Percentiles rank a stretch among this genome's conserved stretches.
phyloP scores from a whole-genome alignment of 2,113 vertebrate genomes.

The Cyanistes caeruleus region DNA sequence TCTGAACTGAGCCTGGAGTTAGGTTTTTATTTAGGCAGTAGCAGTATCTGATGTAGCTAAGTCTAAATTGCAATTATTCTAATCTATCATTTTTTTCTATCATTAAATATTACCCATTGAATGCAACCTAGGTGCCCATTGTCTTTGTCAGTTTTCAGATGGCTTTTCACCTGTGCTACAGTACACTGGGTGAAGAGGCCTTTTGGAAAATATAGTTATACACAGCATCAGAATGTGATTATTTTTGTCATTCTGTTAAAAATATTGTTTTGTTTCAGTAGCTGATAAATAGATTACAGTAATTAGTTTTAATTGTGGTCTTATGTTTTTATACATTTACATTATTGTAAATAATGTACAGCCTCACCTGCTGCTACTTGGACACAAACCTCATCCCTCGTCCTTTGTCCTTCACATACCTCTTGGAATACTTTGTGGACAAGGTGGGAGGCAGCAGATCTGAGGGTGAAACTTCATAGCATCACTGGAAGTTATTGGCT shows the following conservation, averaged over 20 bases:
- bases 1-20: not conserved
- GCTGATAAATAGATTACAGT: not conserved
- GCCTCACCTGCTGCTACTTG: not conserved
- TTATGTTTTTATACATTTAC: not conserved
- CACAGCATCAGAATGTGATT: not conserved
- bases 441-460: not conserved
- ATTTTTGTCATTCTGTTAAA: not conserved
- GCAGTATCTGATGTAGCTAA: not conserved
- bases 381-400: not conserved
- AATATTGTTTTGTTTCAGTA: not conserved
- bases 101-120: not conserved
- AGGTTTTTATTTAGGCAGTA: not conserved
- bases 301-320: not conserved
- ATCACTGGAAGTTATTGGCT: not conserved
- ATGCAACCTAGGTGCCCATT: not conserved
- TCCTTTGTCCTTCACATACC: not conserved
- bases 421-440: not conserved
- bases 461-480: accelerated
- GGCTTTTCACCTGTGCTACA: not conserved
- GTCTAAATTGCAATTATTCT: not conserved
- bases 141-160: not conserved
- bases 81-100: not conserved
- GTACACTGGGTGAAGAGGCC: not conserved
- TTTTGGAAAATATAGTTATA: not conserved
- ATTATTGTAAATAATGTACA: not conserved